Base-by-base conservation (phyloP, 2,888 invertebrate species). In the Chironomus tentans region DNA sequence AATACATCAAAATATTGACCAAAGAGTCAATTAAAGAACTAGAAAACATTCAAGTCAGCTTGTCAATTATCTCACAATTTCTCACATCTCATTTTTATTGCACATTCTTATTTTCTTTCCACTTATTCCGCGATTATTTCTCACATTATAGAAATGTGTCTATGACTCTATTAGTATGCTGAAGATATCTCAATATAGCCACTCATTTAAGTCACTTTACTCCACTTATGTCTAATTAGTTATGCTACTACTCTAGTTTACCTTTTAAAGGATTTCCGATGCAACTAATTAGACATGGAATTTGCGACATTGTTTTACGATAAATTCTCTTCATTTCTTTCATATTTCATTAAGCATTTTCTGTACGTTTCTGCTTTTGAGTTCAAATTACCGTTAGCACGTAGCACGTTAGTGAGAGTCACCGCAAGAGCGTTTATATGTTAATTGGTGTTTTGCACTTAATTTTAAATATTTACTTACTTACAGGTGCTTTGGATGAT, bases 401-500 rank as follows among this genome's bases (percentile, higher is more conserved):
- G 38, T 38, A 38, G 38, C 28, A 48, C 15, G 65, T 22, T 65
- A 65, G 65, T 65, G 65, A 65, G 65, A 65, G 65, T 65, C 65
- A 24, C 65, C 65, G 13, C 65, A 65, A 13, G 85, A 84, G 85
- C 76, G 69, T 76, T 75, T 70, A 76, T 75, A 65, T 77, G 62
- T 73, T 61, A 76, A 7, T 77, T 71, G 62, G 15, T 24, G 22
- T 77, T 77, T 77, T 75, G 73, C 71, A 72, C 71, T 69, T n/a
- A 78, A 77, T 61, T 77, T 75, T 21, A 21, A 28, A 21, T 56
- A 7, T 56, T 73, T 65, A 7, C 50, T 21, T 48, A n/a, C n/a
- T 21, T 82, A 79, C 82, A 84, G 79, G 81, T 82, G 79, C 84
- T 81, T 78, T 84, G 82, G 78, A 83, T 81, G 82, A 81, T 80